Percentiles rank a stretch among this genome's conserved stretches.
These are phyloP conservation scores for Falco berigora DNA, from an alignment of 2,797 vertebrate species.

Conservation along the genomic window DNA sequence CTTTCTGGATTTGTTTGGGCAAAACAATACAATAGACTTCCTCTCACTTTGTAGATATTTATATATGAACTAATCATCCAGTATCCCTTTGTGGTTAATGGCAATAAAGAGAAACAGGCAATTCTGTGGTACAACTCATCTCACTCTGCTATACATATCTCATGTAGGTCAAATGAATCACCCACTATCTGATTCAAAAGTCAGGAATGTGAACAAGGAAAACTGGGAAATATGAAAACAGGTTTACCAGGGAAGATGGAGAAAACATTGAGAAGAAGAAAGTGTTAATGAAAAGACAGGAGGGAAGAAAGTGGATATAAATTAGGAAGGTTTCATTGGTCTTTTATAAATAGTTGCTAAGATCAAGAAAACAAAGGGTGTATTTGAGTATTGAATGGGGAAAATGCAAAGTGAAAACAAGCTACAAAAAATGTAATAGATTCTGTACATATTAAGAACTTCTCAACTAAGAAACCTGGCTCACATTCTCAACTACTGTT, in stretches of 20 bases:
- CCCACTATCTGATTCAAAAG: neutral
- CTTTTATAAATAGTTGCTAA: neutral
- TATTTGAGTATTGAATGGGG: neutral
- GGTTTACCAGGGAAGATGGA: neutral
- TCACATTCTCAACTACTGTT: neutral
- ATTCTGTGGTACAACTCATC: neutral
- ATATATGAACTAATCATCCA: neutral
- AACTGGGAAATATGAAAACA: neutral
- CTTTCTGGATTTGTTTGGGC: neutral
- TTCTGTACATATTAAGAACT: neutral
- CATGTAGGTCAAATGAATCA: constrained; percentile 34
- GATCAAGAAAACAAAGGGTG: neutral
- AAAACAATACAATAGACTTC: neutral
- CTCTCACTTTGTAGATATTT: neutral
- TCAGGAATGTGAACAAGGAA: neutral
- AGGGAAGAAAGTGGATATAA: neutral
- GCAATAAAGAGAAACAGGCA: neutral
- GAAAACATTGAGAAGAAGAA: neutral
- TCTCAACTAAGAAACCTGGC: neutral
- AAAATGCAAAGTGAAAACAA: neutral
- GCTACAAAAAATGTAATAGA: neutral
- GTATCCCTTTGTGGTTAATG: neutral
- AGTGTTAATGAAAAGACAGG: neutral
- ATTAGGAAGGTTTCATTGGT: neutral
- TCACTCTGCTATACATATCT: neutral